Conservation (phyloP, 2,797 vertebrate species). For the Cercopithecus neglectus region DNA sequence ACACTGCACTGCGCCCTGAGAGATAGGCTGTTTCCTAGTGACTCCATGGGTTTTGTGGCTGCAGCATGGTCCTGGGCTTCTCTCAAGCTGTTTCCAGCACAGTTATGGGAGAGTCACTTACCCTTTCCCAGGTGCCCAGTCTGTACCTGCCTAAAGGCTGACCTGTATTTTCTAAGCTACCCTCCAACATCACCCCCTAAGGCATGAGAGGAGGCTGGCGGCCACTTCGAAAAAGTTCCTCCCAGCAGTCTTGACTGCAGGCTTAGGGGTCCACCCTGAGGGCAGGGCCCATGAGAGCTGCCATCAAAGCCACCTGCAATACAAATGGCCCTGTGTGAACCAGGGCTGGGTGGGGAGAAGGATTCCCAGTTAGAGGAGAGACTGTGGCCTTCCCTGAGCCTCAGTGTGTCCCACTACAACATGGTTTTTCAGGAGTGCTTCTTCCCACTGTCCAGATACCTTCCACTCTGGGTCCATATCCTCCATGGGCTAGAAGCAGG, state of each 20-base stretch:
- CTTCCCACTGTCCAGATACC: neutral
- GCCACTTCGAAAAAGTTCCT: neutral
- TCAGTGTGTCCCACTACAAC: neutral
- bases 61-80: neutral
- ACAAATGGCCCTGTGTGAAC: neutral
- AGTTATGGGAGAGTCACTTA: neutral
- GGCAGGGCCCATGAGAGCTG: neutral
- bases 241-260: neutral
- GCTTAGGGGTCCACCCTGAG: neutral
- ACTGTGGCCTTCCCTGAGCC: neutral
- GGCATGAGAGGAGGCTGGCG: neutral
- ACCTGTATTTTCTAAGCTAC: neutral
- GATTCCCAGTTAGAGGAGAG: neutral
- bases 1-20: too few species aligned
- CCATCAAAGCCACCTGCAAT: neutral
- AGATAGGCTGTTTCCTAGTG: neutral
- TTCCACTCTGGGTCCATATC: neutral
- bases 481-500: neutral
- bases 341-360: neutral
- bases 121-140: neutral
- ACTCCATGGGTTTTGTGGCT: neutral
- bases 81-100: neutral
- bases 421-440: neutral
- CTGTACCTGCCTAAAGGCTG: neutral
- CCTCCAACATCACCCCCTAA: neutral